These are phyloP conservation scores for Biston betularia DNA, from an alignment of 2,888 invertebrate species.

Conservation along the genomic window DNA sequence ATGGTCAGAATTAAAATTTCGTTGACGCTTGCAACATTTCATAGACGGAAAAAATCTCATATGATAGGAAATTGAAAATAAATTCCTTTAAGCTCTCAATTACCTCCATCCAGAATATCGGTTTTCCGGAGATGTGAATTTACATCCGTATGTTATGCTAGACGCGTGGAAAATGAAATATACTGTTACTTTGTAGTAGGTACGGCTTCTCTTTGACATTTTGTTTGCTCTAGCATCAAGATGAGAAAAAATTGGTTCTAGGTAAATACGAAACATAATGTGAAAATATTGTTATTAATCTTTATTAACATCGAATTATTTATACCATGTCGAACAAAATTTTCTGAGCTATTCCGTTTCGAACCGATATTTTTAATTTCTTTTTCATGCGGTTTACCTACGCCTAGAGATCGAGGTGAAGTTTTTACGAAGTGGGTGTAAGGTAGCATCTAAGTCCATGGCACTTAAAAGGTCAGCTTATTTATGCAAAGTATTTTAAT, in stretches of 20 bases:
- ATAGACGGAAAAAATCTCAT: constrained; percentile 73
- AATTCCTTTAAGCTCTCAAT: constrained; percentile 85
- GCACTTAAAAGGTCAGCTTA: too few relatives aligned
- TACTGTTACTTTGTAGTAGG: constrained; percentile 24
- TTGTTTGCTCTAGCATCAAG: constrained; percentile 2
- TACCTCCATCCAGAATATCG: constrained; percentile 80
- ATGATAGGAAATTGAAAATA: constrained; percentile 83
- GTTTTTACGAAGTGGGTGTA: too few relatives aligned
- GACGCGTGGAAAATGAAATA: constrained; percentile 27
- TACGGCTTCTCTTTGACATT: constrained; percentile 17
- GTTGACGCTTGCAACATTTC: constrained; percentile 47
- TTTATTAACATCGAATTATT: neutral
- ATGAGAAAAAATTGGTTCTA: neutral
- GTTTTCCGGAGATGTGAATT: constrained; percentile 69
- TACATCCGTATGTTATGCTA: constrained; percentile 48
- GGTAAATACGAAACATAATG: neutral
- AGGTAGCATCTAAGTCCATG: too few relatives aligned
- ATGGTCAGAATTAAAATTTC: constrained; percentile 20
- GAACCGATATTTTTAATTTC: too few relatives aligned
- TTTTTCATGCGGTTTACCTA: too few relatives aligned
- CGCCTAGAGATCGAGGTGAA: too few relatives aligned
- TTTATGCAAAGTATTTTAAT: too few relatives aligned
- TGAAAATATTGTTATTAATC: neutral
- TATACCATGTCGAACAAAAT: too few relatives aligned
- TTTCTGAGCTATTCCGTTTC: too few relatives aligned